phyloP scores from a whole-genome alignment of 2,113 vertebrate species.

The Eurypyga helias region DNA sequence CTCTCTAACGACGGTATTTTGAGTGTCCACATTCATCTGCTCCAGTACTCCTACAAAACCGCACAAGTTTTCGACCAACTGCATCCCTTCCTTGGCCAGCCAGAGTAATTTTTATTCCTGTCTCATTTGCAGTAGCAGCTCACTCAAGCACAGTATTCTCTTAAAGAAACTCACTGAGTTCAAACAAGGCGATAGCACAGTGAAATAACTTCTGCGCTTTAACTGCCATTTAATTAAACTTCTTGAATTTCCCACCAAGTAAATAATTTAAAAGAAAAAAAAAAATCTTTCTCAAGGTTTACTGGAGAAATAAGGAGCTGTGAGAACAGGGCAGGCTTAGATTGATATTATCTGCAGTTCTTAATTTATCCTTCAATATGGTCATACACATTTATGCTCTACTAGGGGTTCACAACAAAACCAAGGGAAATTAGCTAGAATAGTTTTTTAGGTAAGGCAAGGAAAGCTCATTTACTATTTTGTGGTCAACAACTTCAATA shows the following conservation, averaged over 20 bases:
- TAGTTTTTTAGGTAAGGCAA: neutral
- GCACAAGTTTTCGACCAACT: conserved; percentile 36
- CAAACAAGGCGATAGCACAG: conserved; percentile 75
- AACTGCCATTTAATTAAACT: conserved; percentile 81
- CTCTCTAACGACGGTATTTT: neutral
- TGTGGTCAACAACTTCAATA: neutral
- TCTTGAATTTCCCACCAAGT: conserved; percentile 47
- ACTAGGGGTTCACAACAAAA: neutral
- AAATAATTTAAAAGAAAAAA: neutral
- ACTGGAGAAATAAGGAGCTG: neutral
- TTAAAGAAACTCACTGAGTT: conserved; percentile 73
- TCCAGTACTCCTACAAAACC: neutral
- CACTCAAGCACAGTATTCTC: conserved; percentile 61
- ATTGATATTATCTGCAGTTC: neutral
- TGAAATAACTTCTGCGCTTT: conserved; percentile 71
- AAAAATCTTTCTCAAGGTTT: conserved; percentile 15
- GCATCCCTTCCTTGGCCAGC: conserved; percentile 47
- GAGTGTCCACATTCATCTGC: conserved; percentile 27
- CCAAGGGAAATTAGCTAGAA: neutral
- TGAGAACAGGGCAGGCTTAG: neutral
- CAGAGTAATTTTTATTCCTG: conserved; percentile 61
- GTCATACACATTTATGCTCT: neutral
- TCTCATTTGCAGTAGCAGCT: conserved; percentile 69
- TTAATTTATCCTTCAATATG: neutral
- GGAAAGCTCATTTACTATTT: neutral